phyloP scores from a whole-genome alignment of 2,888 invertebrate species.

The Gari tellinella region DNA sequence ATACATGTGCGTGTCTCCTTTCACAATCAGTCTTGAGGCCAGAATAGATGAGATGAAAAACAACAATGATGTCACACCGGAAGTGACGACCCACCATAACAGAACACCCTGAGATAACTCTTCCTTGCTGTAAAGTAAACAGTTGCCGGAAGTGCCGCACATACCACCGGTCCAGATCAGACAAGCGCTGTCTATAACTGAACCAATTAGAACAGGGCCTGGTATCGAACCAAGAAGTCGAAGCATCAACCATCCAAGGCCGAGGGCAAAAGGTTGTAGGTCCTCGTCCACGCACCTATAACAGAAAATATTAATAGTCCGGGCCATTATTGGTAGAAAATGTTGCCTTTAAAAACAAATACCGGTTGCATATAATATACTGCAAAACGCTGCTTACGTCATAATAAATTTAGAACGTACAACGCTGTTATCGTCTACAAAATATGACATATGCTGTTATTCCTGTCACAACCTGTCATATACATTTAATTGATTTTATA shows the following conservation, averaged over 20 bases:
- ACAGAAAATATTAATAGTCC: background rate
- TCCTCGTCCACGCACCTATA: constrained; percentile 65
- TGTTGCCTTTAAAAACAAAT: background rate
- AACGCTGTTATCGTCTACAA: too few species aligned
- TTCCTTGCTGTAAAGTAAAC: constrained; percentile 70
- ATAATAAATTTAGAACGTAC: too few species aligned
- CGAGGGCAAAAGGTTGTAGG: constrained; percentile 63
- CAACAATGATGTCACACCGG: constrained; percentile 58
- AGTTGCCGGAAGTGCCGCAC: constrained; percentile 59
- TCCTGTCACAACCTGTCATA: too few species aligned
- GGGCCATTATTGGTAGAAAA: background rate
- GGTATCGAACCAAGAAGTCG: constrained; percentile 74
- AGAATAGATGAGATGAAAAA: constrained; percentile 62
- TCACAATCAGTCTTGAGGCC: constrained; percentile 12
- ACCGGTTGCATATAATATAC: too few species aligned
- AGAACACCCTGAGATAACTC: constrained; percentile 66
- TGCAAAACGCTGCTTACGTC: too few species aligned
- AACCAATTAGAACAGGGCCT: constrained; percentile 75
- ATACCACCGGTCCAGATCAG: constrained; percentile 64
- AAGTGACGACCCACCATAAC: constrained; percentile 69
- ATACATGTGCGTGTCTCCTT: background rate
- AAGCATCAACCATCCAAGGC: constrained; percentile 66
- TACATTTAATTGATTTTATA: too few species aligned
- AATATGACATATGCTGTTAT: too few species aligned
- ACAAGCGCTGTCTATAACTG: constrained; percentile 73